Evolutionary conservation across 2,888 invertebrate species (phyloP).

Genomic region (Kuschelorhynchus macadamiae): DNA sequence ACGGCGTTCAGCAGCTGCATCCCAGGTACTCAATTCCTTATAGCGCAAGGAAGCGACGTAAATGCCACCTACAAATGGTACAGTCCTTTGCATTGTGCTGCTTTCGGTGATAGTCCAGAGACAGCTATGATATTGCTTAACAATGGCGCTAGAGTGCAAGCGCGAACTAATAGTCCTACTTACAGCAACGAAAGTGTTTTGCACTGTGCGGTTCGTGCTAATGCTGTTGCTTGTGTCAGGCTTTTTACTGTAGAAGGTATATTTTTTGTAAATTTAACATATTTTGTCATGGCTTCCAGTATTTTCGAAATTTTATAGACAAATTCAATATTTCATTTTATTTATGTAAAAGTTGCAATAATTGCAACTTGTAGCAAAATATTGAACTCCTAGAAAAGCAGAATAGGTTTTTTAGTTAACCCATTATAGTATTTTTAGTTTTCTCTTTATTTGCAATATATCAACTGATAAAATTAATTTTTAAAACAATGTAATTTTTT

Average conservation of each 20-base stretch:
- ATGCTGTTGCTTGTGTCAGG: slow-evolving; percentile 84
- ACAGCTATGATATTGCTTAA: slow-evolving; percentile 84
- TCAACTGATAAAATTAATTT: no score
- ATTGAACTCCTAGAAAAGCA: no score
- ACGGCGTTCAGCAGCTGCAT: slow-evolving; percentile 85
- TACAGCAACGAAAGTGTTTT: slow-evolving; percentile 83
- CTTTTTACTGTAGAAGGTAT: slow-evolving; percentile 79
- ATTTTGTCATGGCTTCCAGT: no score
- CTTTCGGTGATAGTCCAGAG: slow-evolving; percentile 88
- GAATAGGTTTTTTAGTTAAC: no score
- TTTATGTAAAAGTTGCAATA: no score
- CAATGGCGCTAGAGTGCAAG: slow-evolving; percentile 78
- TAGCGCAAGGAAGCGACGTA: slow-evolving; percentile 78
- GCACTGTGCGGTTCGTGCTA: slow-evolving; percentile 89
- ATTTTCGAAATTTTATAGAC: no score
- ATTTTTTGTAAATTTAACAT: no score
- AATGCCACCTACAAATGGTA: slow-evolving; percentile 80
- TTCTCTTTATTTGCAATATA: no score
- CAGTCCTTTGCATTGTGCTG: slow-evolving; percentile 90
- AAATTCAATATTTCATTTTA: no score
- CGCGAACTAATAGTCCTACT: slow-evolving; percentile 74
- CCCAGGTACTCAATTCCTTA: slow-evolving; percentile 78
- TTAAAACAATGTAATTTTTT: no score
- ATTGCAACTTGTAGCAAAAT: no score
- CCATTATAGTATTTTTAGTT: no score